Percentiles rank a stretch among this genome's conserved stretches.
These are phyloP conservation scores for Laticauda colubrina DNA, from an alignment of 2,113 vertebrate genomes.

Conservation along the genomic window DNA sequence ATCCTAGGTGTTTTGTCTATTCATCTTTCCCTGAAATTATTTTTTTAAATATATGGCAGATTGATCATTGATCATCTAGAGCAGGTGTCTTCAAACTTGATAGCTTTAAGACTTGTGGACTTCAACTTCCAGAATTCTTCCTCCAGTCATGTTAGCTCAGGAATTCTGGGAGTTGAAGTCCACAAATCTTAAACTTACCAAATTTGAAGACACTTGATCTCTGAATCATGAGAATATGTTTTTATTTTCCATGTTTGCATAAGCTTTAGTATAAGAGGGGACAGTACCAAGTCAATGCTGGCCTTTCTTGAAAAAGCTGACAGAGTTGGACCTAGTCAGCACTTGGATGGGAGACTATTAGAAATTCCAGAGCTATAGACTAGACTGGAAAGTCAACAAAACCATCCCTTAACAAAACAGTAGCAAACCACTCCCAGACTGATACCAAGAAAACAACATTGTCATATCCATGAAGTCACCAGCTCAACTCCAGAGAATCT, in stretches of 20 bases:
- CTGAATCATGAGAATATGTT: not conserved
- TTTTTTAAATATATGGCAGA: not conserved
- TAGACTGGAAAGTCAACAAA: not conserved
- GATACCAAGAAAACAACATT: not conserved
- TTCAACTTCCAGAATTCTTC: too few species aligned
- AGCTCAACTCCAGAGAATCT: not conserved
- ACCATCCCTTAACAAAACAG: not conserved
- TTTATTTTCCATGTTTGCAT: not conserved
- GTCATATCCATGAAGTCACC: not conserved
- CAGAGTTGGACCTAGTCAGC: not conserved
- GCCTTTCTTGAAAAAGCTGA: not conserved
- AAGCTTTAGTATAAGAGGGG: not conserved
- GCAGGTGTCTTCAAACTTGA: too few species aligned
- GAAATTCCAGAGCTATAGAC: not conserved
- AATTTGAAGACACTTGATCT: too few species aligned
- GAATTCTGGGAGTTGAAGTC: too few species aligned
- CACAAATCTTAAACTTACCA: too few species aligned
- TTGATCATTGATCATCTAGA: not conserved
- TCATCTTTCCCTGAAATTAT: constrained; percentile 1
- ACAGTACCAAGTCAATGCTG: not conserved
- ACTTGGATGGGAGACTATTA: not conserved
- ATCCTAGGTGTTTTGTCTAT: not conserved
- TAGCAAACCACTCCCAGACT: not conserved
- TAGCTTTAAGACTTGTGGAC: too few species aligned
- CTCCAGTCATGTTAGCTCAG: too few species aligned